Evolutionary conservation across 1,140 invertebrate genomes (phyloP).

Genomic region (Conus ventricosus): DNA sequence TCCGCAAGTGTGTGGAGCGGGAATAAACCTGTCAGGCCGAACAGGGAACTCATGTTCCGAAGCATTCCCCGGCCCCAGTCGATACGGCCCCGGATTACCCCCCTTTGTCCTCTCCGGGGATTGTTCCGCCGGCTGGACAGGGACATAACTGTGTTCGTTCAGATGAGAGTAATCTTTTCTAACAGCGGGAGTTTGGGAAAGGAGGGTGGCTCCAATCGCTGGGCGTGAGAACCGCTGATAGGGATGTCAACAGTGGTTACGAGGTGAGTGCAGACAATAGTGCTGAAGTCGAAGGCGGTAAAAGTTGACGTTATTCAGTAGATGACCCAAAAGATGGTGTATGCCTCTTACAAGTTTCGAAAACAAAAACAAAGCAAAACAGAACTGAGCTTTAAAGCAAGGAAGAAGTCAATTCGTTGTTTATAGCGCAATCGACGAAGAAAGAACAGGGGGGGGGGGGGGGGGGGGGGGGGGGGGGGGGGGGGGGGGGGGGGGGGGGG

Average conservation of each 20-base stretch:
- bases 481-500: neutral
- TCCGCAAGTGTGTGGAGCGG: neutral
- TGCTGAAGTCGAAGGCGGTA: too few species aligned
- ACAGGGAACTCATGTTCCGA: slow-evolving; percentile 18
- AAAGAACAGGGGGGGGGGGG: neutral
- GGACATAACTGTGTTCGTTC: slow-evolving; percentile 11
- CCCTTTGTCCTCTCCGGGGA: neutral
- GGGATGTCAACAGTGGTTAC: neutral
- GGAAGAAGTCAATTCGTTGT: too few species aligned
- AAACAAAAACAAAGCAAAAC: too few species aligned
- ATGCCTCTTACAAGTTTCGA: too few species aligned
- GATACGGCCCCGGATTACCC: slow-evolving; percentile 11
- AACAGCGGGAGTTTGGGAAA: neutral
- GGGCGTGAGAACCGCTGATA: neutral
- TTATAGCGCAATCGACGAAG: too few species aligned
- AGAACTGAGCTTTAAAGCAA: too few species aligned
- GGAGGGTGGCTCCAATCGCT: neutral
- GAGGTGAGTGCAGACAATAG: too few species aligned
- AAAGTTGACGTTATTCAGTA: too few species aligned
- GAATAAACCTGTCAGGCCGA: slow-evolving; percentile 9
- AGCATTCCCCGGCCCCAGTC: neutral
- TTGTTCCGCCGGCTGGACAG: slow-evolving; percentile 7
- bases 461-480: neutral
- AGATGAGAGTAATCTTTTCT: slow-evolving; percentile 21
- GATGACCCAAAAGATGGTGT: too few species aligned